Percentiles rank a stretch among this genome's conserved stretches.
Conservation (phyloP, 2,888 invertebrate species). For the Drepana falcataria region DNA sequence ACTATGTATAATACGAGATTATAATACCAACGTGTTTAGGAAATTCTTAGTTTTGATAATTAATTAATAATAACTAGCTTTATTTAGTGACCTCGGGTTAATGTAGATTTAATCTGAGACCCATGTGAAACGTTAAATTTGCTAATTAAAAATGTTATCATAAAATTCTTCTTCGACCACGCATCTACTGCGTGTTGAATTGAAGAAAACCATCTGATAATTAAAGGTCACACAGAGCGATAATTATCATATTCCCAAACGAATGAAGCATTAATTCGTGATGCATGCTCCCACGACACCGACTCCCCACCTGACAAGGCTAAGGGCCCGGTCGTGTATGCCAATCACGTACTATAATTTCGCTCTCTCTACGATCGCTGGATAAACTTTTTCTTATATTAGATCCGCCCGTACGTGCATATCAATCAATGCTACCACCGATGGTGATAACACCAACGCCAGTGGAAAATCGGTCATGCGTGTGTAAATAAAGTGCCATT, state of each 20-base stretch:
- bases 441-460: no score
- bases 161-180: no score
- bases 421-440: not conserved
- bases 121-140: no score
- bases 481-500: not conserved
- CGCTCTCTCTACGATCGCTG: slow-evolving; percentile 11
- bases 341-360: slow-evolving; percentile 43
- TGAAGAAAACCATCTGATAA: no score
- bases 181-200: no score
- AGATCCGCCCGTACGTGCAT: not conserved
- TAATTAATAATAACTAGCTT: no score
- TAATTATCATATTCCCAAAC: not conserved
- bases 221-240: not conserved
- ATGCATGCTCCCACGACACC: not conserved
- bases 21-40: no score
- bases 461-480: slow-evolving; percentile 1
- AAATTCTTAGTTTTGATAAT: no score
- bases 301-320: slow-evolving; percentile 35
- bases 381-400: slow-evolving; percentile 17
- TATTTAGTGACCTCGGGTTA: no score
- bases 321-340: slow-evolving; percentile 47
- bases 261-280: not conserved
- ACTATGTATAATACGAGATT: no score
- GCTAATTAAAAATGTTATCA: no score
- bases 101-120: no score